Base-by-base conservation (phyloP, 2,113 vertebrate genomes). In the Amia ocellicauda region DNA sequence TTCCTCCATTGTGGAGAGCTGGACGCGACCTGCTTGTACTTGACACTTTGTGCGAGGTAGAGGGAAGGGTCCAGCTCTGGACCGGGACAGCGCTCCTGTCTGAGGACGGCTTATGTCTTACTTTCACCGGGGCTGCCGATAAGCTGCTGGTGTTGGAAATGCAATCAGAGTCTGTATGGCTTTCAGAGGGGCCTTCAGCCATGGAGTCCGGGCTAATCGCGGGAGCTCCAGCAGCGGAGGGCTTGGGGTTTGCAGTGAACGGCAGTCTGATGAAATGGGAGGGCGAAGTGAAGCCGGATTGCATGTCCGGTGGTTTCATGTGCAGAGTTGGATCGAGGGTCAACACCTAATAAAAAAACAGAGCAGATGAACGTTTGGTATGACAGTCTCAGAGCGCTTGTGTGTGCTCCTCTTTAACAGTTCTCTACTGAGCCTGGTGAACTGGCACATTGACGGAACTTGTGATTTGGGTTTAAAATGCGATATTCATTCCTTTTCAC, bases 141-240 rank as follows among this genome's bases (percentile, higher is more conserved):
- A 79, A 51, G 2, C 85, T 83, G 74, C 90, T 92, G 55, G 76
- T 72, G 62, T 88, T 89, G 1, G 92, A 96, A 73, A 82, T 79
- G 10, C 82, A 87, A 80, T 94, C 91, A 0, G 81, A 78, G 55
- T 93, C 91, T 58, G 83, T 91, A 22, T 76, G 87, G 69, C 82
- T 82, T 10, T 77, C 82, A 58, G 83, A 71, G 22, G 81, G 83
- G 58, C 84, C 74, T 24, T 84, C 89, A 53, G 84, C 78, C 65
- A 81, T 90, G 5, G 91, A 93, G 80, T 96, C 93, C 1, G 91
- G 91, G 56, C 90, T 92, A 43, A 91, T 79, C 7, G 91, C 73
- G 57, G 77, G 60, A 3, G 66, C 71, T 0, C 76, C 82, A 29
- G 79, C 73, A 16, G 78, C 79, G 74, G 58, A 68, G 1, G 56